phyloP scores from a whole-genome alignment of 53 echinoderm and acorn worm species.

The Henricia sp. region DNA sequence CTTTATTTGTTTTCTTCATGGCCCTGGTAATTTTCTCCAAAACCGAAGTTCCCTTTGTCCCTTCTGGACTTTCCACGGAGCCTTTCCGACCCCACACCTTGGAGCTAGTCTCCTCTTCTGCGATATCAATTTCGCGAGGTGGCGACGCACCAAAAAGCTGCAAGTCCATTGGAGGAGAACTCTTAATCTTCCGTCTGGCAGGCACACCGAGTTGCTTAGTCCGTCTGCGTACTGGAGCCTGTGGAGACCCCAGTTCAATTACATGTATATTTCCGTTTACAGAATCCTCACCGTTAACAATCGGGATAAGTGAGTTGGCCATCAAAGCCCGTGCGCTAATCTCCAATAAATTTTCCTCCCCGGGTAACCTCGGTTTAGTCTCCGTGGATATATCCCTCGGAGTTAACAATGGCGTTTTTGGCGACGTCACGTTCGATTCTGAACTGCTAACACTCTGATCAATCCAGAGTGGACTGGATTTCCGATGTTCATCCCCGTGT shows the following conservation, averaged over 20 bases:
- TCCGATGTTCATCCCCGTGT: slow-evolving; percentile 39
- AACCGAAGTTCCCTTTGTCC: slow-evolving; percentile 54
- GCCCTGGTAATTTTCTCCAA: slow-evolving; percentile 69
- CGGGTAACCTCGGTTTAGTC: slow-evolving; percentile 8
- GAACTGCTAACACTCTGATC: slow-evolving; percentile 89
- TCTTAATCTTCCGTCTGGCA: slow-evolving; percentile 47
- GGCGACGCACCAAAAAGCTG: slow-evolving; percentile 26
- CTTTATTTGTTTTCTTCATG: slow-evolving; percentile 65
- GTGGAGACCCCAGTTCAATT: slow-evolving; percentile 10
- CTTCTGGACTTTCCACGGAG: slow-evolving; percentile 51
- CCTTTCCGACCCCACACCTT: slow-evolving; percentile 45
- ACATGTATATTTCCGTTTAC: neutral
- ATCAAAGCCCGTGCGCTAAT: slow-evolving; percentile 58
- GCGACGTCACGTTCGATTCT: slow-evolving; percentile 76
- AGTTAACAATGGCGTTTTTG: slow-evolving; percentile 52
- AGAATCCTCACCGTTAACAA: slow-evolving; percentile 23
- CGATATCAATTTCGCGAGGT: slow-evolving; percentile 65
- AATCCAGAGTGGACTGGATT: slow-evolving; percentile 90
- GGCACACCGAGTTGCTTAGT: slow-evolving; percentile 22
- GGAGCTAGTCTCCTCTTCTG: slow-evolving; percentile 51
- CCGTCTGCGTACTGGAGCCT: slow-evolving; percentile 26
- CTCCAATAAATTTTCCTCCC: slow-evolving; percentile 46
- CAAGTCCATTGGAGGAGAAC: slow-evolving; percentile 45
- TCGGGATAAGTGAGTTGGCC: slow-evolving; percentile 43
- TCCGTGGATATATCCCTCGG: slow-evolving; percentile 66